Conservation (phyloP, 1,140 invertebrate genomes). For the Drosophila nigrodunni region DNA sequence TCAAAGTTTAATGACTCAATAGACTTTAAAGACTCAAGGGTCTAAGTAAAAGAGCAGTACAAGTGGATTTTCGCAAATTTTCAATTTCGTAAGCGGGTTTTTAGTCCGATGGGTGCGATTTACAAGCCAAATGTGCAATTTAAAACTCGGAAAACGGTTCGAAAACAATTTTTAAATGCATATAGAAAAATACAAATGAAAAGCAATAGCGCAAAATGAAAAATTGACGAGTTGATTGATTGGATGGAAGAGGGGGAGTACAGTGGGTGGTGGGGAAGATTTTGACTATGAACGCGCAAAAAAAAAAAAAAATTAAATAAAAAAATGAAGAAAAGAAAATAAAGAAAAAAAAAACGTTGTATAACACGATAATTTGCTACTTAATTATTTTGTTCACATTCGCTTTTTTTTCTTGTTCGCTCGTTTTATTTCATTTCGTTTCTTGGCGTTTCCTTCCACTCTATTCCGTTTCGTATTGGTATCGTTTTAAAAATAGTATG, state of each 20-base stretch:
- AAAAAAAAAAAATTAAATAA: constrained; percentile 8
- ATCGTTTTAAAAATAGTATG: constrained; percentile 82
- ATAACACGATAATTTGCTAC: constrained; percentile 81
- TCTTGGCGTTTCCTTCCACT: constrained; percentile 60
- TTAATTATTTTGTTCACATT: constrained; percentile 79
- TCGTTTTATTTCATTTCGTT: constrained; percentile 57
- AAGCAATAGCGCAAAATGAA: constrained; percentile 8
- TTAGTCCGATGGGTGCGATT: not conserved
- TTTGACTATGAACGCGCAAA: constrained; percentile 5
- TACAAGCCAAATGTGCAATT: not conserved
- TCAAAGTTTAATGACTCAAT: not conserved
- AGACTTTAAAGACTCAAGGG: not conserved
- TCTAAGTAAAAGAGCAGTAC: not conserved
- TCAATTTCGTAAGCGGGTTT: constrained; percentile 4
- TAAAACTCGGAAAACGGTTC: not conserved
- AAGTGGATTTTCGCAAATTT: constrained; percentile 23
- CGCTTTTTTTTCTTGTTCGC: constrained; percentile 40
- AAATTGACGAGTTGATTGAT: not conserved
- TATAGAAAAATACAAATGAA: constrained; percentile 19
- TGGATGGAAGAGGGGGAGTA: too few relatives aligned
- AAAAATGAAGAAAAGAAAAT: too few relatives aligned
- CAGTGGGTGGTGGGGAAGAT: not conserved
- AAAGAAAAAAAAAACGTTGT: constrained; percentile 61
- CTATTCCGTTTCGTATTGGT: constrained; percentile 68
- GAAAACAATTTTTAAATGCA: not conserved